Base-by-base conservation (phyloP, 2,113 vertebrate species). In the Petrocephalus microphthalmus region DNA sequence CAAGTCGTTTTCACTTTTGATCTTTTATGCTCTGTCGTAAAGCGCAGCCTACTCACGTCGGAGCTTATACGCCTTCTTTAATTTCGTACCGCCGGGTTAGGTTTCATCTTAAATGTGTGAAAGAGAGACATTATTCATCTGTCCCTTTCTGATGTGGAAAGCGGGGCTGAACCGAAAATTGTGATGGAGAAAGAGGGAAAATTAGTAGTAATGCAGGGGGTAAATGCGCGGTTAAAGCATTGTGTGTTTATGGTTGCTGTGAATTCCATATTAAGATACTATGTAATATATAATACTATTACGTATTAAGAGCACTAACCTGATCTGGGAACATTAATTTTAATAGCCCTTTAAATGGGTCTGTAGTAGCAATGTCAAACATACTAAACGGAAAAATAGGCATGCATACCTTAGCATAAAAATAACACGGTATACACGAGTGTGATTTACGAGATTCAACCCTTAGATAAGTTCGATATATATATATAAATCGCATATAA, bases 131-230 rank as follows among this genome's bases (percentile, higher is more conserved):
- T 19, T 37, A 22, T 45, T 64, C 56, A 45, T 17, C 33, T 56
- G 20, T n/a, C 60, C 45, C 81, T 49, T 49, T 87, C 57, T 88
- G 74, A 82, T 88, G 74, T 88, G 74, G 87, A n/a, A 42, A 82
- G 87, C 67, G 71, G 33, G 15, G 49, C 49, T 8, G 15, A 88
- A 88, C 37, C 22, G 45, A 57, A 74, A 49, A 37, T 7, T 64
- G 11, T 33, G 60, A 52, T 15, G 20, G 60, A 29, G 25, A 52
- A 71, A 78, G 6, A 71, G 42, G 74, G n/a, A 78, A 81, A 52
- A n/a, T 7, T 42, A 13, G 85, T 45, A 8, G 37, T 37, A 20
- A 19, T 81, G 74, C 20, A 83, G 20, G 20, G 45, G 81, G 19
- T 83, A 83, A 83, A 83, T 83, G 45, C 19, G 19, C 45, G 37